Conservation (phyloP, 2,888 invertebrate species). For the Priocnemis perturbator region DNA sequence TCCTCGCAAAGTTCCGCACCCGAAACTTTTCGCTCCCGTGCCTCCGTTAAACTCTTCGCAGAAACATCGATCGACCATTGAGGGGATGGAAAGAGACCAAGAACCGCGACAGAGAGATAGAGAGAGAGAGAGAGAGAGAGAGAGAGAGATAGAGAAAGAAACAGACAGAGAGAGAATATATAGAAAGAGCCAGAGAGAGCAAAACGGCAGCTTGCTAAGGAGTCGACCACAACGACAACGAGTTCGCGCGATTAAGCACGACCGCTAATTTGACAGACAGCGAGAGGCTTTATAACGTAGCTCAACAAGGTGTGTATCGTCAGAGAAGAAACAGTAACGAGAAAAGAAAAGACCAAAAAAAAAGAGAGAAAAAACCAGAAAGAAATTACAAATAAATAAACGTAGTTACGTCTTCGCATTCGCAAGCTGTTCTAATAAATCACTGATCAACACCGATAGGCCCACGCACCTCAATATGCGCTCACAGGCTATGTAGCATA, state of each 20-base stretch:
- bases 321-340: no score
- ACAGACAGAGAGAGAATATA: not conserved
- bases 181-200: not conserved
- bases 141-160: no score
- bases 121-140: no score
- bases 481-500: conserved; percentile 47
- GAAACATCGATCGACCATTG: not conserved
- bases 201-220: conserved; percentile 3
- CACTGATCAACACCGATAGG: conserved; percentile 65
- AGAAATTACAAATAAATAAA: conserved; percentile 18
- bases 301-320: no score
- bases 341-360: no score
- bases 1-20: no score
- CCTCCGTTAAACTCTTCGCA: no score
- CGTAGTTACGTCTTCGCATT: conserved; percentile 53
- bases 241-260: no score
- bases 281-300: no score
- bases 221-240: not conserved
- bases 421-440: conserved; percentile 70
- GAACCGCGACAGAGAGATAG: no score
- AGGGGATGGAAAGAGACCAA: not conserved
- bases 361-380: not conserved
- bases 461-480: conserved; percentile 55
- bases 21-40: no score
- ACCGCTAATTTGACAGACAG: no score